These are phyloP conservation scores for Conchocele bisecta DNA, from an alignment of 2,888 invertebrate genomes.

Conservation along the genomic window DNA sequence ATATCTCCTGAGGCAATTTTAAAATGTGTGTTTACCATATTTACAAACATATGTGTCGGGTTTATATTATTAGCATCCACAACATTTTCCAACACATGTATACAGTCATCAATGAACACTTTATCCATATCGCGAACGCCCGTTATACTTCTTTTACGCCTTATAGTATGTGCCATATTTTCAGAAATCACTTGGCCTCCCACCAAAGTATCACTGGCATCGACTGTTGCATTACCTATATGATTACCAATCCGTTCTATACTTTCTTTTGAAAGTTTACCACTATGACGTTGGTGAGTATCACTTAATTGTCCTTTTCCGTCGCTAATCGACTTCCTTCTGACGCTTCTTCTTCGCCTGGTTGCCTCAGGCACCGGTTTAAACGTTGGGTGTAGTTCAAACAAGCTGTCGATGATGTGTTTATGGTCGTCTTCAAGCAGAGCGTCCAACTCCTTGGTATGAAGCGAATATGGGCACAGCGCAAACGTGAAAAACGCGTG, in stretches of 20 bases:
- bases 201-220: too few relatives aligned
- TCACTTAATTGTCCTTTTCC: background rate
- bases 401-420: constrained; percentile 20
- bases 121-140: background rate
- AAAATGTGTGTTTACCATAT: constrained; percentile 22
- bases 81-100: constrained; percentile 17
- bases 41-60: constrained; percentile 11
- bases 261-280: too few relatives aligned
- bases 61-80: background rate
- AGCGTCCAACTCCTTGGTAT: background rate
- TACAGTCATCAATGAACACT: constrained; percentile 10
- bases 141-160: background rate
- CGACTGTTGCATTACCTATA: too few relatives aligned
- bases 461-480: constrained; percentile 23
- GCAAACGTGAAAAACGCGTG: constrained; percentile 51
- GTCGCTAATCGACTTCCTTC: background rate
- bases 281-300: too few relatives aligned
- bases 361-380: background rate
- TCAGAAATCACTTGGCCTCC: too few relatives aligned
- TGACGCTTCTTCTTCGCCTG: background rate
- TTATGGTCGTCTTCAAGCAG: background rate
- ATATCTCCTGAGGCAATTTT: constrained; percentile 28
- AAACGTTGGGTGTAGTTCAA: constrained; percentile 25
- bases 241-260: too few relatives aligned
- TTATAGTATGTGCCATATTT: background rate